Base-by-base conservation (phyloP, 2,797 vertebrate genomes). In the Anisognathus igniventris region DNA sequence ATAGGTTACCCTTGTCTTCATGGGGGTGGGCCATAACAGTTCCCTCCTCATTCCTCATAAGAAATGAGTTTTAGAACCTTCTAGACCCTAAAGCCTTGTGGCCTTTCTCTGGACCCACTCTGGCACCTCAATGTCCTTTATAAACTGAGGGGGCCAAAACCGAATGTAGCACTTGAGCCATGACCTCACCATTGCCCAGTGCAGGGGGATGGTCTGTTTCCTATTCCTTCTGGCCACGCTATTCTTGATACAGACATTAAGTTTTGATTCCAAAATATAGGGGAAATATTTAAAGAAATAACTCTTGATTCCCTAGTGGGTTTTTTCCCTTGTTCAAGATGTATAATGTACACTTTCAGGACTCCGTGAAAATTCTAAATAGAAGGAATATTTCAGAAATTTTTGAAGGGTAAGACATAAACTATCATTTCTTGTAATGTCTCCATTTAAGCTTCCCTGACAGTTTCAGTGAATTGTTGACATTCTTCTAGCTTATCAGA, bases 21-120 rank as follows among this genome's bases (percentile, higher is more conserved):
- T 18, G 4, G 27, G 4, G 31, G 3, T 0, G 0, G 9, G 12
- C 10, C 22, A 12, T 42, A 33, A 30, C 10, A 40, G 7, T 22
- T 65, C 4, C 11, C 31, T 57, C 22, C 12, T n/a, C 0, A 0
- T 37, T 44, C 44, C 6, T 72, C 28, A 22, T 6, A 42, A 72
- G 19, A 51, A 0, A 0, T 24, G 23, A 11, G 2, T 37, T n/a
- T 27, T 15, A 44, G 14, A 58, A 11, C 9, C 14, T 65, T 65
- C 28, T 20, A 18, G 35, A 58, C 25, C 25, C 57, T 58, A 37
- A 30, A 58, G 14, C 28, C 75, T 80, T 31, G 37, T 37, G 25
- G 7, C 12, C 8, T 16, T 66, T 51, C 24, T 21, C 9, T 66
- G 45, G 30, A 31, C 25, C 4, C 8, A 21, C 14, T 53, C 9